These are phyloP conservation scores for Chaetops frenatus DNA, from an alignment of 2,113 vertebrate genomes.

Conservation along the genomic window DNA sequence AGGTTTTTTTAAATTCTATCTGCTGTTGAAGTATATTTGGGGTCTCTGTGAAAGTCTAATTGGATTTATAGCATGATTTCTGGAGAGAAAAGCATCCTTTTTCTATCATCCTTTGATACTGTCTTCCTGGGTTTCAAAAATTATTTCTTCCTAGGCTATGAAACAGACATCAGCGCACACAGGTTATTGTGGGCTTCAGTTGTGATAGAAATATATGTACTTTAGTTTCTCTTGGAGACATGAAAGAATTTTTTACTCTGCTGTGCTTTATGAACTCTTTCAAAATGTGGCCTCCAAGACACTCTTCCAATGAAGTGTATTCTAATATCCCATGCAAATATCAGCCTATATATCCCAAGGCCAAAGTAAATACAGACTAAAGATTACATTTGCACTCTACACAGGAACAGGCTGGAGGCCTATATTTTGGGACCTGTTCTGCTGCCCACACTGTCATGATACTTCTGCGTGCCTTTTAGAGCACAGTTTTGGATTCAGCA, in stretches of 20 bases:
- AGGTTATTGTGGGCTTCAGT: slow-evolving; percentile 52
- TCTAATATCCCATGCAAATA: slow-evolving; percentile 60
- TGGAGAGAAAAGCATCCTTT: background rate
- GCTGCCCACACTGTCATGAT: background rate
- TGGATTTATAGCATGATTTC: background rate
- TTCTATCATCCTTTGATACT: slow-evolving; percentile 5
- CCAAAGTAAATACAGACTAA: background rate
- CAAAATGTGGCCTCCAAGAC: slow-evolving; percentile 22
- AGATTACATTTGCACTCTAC: background rate
- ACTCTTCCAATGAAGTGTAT: slow-evolving; percentile 51
- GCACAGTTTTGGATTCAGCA: background rate
- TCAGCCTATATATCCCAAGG: background rate
- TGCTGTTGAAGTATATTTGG: background rate
- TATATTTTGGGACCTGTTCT: background rate
- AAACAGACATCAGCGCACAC: background rate
- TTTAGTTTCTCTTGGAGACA: slow-evolving; percentile 45
- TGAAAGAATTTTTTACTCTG: background rate
- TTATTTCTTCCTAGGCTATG: slow-evolving; percentile 23
- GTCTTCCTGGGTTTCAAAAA: background rate
- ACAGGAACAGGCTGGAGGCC: background rate
- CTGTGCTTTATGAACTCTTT: slow-evolving; percentile 23
- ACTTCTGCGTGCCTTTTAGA: background rate
- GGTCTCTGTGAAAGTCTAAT: background rate
- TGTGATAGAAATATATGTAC: slow-evolving; percentile 30
- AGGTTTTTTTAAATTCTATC: background rate